A percentile compares a stretch with the other conserved stretches of the same genome.
These are phyloP conservation scores for Haliaeetus leucogaster DNA, from an alignment of 2,113 vertebrate genomes.

Conservation along the genomic window DNA sequence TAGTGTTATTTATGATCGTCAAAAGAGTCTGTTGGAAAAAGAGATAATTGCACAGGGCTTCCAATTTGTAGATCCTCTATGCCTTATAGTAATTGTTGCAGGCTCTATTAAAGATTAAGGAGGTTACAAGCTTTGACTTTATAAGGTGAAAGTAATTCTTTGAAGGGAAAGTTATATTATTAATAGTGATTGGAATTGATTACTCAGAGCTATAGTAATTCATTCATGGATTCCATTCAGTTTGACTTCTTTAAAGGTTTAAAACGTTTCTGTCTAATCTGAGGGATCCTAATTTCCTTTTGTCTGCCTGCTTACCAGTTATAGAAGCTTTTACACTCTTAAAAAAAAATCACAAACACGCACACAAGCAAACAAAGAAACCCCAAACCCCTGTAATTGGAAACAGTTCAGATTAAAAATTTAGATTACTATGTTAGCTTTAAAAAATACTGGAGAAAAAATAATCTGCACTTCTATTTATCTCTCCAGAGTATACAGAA, in stretches of 20 bases:
- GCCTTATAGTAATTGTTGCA: constrained; percentile 31
- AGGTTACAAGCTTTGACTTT: constrained; percentile 53
- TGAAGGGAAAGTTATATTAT: constrained; percentile 40
- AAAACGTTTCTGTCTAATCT: neutral
- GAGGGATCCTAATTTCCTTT: neutral
- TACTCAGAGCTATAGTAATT: constrained; percentile 26
- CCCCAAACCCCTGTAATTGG: neutral
- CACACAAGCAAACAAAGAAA: neutral
- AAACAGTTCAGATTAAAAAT: neutral
- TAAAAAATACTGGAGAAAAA: neutral
- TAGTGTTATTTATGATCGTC: constrained; percentile 42
- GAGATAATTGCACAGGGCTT: neutral
- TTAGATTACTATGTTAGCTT: neutral
- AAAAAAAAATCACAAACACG: neutral
- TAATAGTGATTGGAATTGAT: constrained; percentile 31
- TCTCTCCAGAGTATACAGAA: neutral
- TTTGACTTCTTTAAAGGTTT: neutral
- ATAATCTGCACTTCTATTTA: neutral
- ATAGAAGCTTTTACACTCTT: neutral
- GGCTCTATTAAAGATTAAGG: constrained; percentile 51
- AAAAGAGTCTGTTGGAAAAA: constrained; percentile 14
- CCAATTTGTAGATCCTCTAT: constrained; percentile 21
- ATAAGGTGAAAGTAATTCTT: constrained; percentile 62
- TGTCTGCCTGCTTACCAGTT: neutral
- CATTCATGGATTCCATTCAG: neutral